Conservation (phyloP, 2,888 invertebrate genomes). For the Xanthorhoe spadicearia region DNA sequence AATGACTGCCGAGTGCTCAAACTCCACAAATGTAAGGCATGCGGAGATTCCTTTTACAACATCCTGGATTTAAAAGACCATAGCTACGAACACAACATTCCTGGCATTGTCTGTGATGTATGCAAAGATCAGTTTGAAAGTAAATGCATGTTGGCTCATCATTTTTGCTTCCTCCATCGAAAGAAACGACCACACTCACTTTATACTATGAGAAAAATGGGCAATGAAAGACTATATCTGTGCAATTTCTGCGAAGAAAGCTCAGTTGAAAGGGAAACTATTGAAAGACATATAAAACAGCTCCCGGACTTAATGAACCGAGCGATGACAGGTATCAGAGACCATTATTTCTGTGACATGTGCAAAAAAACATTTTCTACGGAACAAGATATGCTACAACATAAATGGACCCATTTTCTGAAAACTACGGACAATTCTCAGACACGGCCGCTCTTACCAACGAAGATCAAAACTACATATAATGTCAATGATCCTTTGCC, state of each 20-base stretch:
- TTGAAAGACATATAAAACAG: constrained; percentile 59
- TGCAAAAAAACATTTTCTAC: constrained; percentile 67
- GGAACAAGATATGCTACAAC: constrained; percentile 69
- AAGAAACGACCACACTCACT: constrained; percentile 55
- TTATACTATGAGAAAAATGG: constrained; percentile 57
- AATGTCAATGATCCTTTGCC: constrained; percentile 61
- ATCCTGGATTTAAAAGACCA: constrained; percentile 76
- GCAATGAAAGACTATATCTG: constrained; percentile 59
- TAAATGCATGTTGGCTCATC: constrained; percentile 68
- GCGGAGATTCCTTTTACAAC: constrained; percentile 58
- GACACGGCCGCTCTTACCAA: constrained; percentile 38
- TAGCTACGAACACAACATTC: constrained; percentile 61
- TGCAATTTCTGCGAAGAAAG: constrained; percentile 73
- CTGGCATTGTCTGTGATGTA: constrained; percentile 65
- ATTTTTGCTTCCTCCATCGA: constrained; percentile 66
- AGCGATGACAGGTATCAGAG: constrained; percentile 66
- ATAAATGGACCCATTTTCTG: constrained; percentile 74
- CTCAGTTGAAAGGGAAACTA: constrained; percentile 57
- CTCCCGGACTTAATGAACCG: constrained; percentile 67
- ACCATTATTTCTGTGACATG: constrained; percentile 72
- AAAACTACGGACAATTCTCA: constrained; percentile 61
- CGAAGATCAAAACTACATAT: constrained; percentile 48
- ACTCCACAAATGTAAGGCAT: constrained; percentile 64
- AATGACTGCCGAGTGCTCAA: constrained; percentile 59
- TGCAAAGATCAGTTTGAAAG: constrained; percentile 69